phyloP scores from a whole-genome alignment of 2,888 invertebrate species.

The Cynaeus angustus region DNA sequence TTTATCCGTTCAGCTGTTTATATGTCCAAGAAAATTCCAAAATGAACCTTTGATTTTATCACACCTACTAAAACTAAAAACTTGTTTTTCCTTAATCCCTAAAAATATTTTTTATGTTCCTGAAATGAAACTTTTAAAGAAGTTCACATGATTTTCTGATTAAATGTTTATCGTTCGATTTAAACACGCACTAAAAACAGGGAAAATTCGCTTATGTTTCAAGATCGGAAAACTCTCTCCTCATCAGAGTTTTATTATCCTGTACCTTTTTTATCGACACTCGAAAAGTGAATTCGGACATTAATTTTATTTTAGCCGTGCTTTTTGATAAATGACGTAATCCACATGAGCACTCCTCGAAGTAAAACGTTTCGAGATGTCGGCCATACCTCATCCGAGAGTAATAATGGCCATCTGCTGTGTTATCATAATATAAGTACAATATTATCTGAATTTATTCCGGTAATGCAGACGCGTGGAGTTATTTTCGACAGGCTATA shows the following conservation, averaged over 20 bases:
- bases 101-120: too few species aligned
- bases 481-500: conserved; percentile 63
- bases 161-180: conserved; percentile 14
- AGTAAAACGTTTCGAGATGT: conserved; percentile 54
- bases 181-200: conserved; percentile 13
- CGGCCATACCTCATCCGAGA: conserved; percentile 58
- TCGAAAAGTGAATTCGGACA: conserved; percentile 35
- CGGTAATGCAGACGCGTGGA: conserved; percentile 50
- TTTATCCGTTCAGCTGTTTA: too few species aligned
- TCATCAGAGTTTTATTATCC: conserved; percentile 23
- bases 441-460: conserved; percentile 65
- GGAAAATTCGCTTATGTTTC: conserved; percentile 6
- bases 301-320: conserved; percentile 37
- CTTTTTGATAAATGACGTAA: conserved; percentile 43
- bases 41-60: too few species aligned
- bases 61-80: too few species aligned
- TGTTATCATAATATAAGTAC: conserved; percentile 65
- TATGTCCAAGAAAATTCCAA: too few species aligned
- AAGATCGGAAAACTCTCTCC: conserved; percentile 13
- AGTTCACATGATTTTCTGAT: conserved; percentile 3
- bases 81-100: too few species aligned
- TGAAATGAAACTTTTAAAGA: neutral
- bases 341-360: conserved; percentile 43
- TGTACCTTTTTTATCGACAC: conserved; percentile 31
- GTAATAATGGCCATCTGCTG: conserved; percentile 65